Evolutionary conservation across 2,888 invertebrate species (phyloP), one percentile per base, ranked within the genome.

Genomic region (Phlogophora meticulosa): DNA sequence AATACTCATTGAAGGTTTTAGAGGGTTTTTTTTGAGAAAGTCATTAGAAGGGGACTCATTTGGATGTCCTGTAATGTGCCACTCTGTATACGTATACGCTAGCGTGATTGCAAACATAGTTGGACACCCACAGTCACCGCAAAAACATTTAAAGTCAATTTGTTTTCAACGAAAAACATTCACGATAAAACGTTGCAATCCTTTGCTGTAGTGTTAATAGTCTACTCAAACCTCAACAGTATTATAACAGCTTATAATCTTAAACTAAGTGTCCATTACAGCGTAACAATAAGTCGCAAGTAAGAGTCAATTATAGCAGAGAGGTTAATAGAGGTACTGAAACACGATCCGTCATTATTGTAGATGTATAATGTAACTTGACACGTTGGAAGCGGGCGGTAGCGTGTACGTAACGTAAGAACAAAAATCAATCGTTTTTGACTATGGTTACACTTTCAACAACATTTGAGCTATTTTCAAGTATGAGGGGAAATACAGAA

Each of bases 291-390:
- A 81, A 68, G 65, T 77, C 74, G 75, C 73, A 64, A 65, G 77
- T 72, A 73, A 75, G 73, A 85, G 84, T 85, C 90, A 89, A 90
- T 90, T 90, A 88, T 81, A 85, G 76, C 83, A 81, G 86, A 81
- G 78, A 84, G 85, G 87, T 89, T 88, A 89, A 88, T 85, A 81
- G 87, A 82, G 65, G 71, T 69, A 74, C 78, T 83, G 76, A 87
- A 84, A 82, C 70, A 61, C 63, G 58, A 84, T 84, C 80, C 68
- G 81, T 82, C 83, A 81, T 46, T 75, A 73, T 64, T 57, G 71
- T 76, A 63, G 45, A 73, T 60, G 52, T 58, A 40, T 57, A 62
- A 38, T 71, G 63, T 75, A 63, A 77, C 17, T 40, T 60, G 64
- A 73, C 70, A 65, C 65, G 38, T 71, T 68, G 5, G 32, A 45